A percentile compares a stretch with the other conserved stretches of the same genome.
These are phyloP conservation scores for Acronicta alni DNA, from an alignment of 2,888 invertebrate genomes.

Conservation along the genomic window DNA sequence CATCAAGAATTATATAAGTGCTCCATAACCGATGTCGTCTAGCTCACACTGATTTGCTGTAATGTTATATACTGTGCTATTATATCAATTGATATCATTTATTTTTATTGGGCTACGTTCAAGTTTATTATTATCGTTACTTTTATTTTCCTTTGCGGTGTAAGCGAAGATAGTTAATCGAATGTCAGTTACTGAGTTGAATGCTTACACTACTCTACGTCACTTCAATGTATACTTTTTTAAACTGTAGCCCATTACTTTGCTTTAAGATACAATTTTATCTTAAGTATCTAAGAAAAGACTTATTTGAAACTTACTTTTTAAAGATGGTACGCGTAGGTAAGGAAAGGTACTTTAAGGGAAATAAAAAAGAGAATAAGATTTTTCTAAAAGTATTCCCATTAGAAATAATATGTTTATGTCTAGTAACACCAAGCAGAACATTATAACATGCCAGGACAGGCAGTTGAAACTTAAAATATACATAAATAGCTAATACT, in stretches of 20 bases:
- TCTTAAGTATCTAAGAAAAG: too few relatives aligned
- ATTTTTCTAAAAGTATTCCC: too few relatives aligned
- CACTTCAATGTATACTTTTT: conserved; percentile 23
- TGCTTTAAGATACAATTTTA: too few relatives aligned
- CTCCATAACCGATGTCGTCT: neutral
- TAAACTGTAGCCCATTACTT: conserved; percentile 8
- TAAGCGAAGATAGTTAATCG: conserved; percentile 37
- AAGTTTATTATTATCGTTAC: conserved; percentile 30
- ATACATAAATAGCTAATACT: neutral
- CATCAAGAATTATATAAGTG: too few relatives aligned
- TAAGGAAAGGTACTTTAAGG: too few relatives aligned
- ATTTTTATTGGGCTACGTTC: conserved; percentile 28
- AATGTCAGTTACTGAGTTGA: conserved; percentile 49
- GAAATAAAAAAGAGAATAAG: too few relatives aligned
- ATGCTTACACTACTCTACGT: conserved; percentile 27
- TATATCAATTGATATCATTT: conserved; percentile 16
- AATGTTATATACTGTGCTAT: conserved; percentile 10
- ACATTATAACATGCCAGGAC: too few relatives aligned
- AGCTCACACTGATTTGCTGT: neutral
- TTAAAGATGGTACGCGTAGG: too few relatives aligned
- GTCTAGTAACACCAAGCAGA: too few relatives aligned
- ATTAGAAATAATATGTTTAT: too few relatives aligned
- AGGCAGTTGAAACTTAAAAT: too few relatives aligned
- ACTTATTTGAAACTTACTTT: too few relatives aligned
- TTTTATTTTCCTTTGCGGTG: conserved; percentile 36